Conservation (phyloP, 2,797 vertebrate species). For the Helostoma temminkii region DNA sequence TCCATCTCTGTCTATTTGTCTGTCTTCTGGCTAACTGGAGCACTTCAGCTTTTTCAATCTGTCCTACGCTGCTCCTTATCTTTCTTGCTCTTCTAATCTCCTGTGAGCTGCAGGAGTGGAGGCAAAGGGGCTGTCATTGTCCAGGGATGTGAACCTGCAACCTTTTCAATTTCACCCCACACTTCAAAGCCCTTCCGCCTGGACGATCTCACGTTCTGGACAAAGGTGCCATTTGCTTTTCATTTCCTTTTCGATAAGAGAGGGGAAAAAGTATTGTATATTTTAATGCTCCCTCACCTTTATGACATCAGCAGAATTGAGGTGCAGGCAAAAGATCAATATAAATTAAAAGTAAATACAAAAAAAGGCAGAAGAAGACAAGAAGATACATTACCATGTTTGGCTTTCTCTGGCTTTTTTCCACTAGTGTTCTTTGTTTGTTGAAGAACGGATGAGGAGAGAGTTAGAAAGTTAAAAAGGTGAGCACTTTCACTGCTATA, state of each 20-base stretch:
- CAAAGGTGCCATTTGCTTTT: constrained; percentile 87
- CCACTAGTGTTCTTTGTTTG: constrained; percentile 73
- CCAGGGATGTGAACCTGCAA: constrained; percentile 85
- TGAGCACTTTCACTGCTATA: constrained; percentile 33
- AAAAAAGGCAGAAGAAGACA: constrained; percentile 69
- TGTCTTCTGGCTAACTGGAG: constrained; percentile 76
- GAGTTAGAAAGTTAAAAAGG: constrained; percentile 63
- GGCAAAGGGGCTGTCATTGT: constrained; percentile 85
- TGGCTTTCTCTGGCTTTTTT: constrained; percentile 70
- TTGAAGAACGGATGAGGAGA: constrained; percentile 46
- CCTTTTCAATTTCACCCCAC: constrained; percentile 87
- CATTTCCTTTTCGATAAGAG: constrained; percentile 80
- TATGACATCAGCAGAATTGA: constrained; percentile 86
- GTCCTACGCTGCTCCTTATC: constrained; percentile 81
- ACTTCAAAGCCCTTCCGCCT: constrained; percentile 84
- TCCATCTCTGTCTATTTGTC: constrained; percentile 71
- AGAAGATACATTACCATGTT: constrained; percentile 69
- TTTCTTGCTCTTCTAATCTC: constrained; percentile 84
- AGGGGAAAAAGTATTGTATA: constrained; percentile 79
- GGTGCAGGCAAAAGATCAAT: constrained; percentile 84
- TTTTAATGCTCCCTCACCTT: constrained; percentile 84
- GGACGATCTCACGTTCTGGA: constrained; percentile 81
- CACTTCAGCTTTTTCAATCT: constrained; percentile 78
- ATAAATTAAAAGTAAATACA: constrained; percentile 94
- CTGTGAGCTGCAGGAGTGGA: constrained; percentile 78